Evolutionary conservation across 1,140 invertebrate species (phyloP), one percentile per base, ranked within the genome.

Genomic region (Pogonus chalceus): DNA sequence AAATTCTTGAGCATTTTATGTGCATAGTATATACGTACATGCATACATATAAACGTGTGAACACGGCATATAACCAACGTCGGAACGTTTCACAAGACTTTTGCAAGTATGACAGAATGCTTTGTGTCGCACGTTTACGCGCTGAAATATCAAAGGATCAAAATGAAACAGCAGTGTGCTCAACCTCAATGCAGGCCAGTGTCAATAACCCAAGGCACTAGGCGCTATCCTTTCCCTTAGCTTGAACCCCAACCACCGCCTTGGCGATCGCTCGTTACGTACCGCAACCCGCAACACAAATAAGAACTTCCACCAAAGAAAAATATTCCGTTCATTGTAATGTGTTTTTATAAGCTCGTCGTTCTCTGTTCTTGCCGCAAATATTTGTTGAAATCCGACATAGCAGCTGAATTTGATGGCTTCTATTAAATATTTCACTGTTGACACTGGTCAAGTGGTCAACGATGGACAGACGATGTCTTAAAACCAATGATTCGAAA

Each of bases 401-500:
- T 43, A 43, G 37, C 37, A 43, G 37, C 37, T 43, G 37, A 43
- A 43, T 43, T 43, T 43, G 37, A 43, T 43, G 37, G 37, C 9
- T 43, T 43, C 37, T 43, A 43, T 43, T 43, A 43, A 43, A 43
- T 43, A 43, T 43, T 43, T 43, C 37, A 43, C 3, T 43, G 37
- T 43, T 43, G 37, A 43, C 37, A 43, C 18, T 43, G 37, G 37
- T 43, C 37, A 43, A 43, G 37, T 43, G 37, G 37, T 18, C 9
- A 43, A 16, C 18, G 37, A 18, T 10, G 37, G n/a, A n/a, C n/a
- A n/a, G n/a, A n/a, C n/a, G n/a, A 18, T 18, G 37, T 4, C 9
- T 7, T 7, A 12, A 31, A 43, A 12, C 37, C 37, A 43, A 43
- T 43, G 37, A 43, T 10, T 43, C 18, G 37, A 43, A 18, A 12